A percentile compares a stretch with the other conserved stretches of the same genome.
phyloP scores from a whole-genome alignment of 1,140 invertebrate species.

The Drosophila saltans region DNA sequence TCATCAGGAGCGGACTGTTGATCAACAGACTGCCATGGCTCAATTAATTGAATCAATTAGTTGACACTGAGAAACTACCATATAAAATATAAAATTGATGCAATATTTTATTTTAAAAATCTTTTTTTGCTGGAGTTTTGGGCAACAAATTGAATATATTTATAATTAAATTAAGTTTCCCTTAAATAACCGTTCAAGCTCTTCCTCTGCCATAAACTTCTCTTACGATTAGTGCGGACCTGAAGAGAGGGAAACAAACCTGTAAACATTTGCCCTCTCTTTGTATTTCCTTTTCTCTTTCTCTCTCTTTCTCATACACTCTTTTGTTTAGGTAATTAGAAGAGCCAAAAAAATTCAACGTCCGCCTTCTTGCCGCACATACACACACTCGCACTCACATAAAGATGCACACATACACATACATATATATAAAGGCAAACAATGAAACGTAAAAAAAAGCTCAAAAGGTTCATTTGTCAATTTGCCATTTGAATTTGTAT shows the following conservation, averaged over 20 bases:
- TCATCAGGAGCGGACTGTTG: not conserved
- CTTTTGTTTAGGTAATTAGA: constrained; percentile 11
- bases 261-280: not conserved
- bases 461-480: constrained; percentile 80
- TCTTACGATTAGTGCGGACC: not conserved
- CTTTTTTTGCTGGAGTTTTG: no score
- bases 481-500: constrained; percentile 81
- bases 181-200: no score
- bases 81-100: no score
- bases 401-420: not conserved
- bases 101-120: no score
- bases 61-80: no score
- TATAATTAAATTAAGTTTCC: no score
- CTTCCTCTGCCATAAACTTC: no score
- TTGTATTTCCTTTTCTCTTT: not conserved
- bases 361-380: not conserved
- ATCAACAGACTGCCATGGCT: no score
- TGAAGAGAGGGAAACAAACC: not conserved
- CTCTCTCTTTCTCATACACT: not conserved
- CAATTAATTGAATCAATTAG: no score
- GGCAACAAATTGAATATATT: no score
- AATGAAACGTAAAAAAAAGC: constrained; percentile 74
- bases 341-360: not conserved
- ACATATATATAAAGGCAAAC: constrained; percentile 30
- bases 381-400: not conserved